phyloP scores from a whole-genome alignment of 1,140 invertebrate species.

The Drosophila pseudoobscura region DNA sequence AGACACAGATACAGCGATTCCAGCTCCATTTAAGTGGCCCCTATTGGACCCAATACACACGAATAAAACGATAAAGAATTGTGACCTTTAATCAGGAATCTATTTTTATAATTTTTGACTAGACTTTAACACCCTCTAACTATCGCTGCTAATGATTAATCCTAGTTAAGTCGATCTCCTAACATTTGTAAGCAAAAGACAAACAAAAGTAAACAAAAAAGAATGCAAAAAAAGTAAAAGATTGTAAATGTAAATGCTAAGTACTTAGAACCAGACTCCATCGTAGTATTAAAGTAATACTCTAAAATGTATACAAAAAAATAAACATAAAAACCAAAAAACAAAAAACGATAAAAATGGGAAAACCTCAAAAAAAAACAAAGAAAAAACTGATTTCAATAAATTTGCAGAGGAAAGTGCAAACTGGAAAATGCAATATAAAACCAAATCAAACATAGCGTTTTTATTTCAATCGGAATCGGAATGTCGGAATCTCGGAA shows the following conservation, averaged over 20 bases:
- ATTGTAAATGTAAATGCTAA: conserved; percentile 64
- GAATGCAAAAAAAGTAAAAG: conserved; percentile 10
- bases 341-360: conserved; percentile 7
- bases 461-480: conserved; percentile 69
- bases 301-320: conserved; percentile 57
- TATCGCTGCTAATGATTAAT: conserved; percentile 58
- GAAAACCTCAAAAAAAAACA: conserved; percentile 23
- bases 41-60: conserved; percentile 20
- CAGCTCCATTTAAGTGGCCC: too few relatives aligned
- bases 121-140: conserved; percentile 47
- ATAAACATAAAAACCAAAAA: conserved; percentile 15
- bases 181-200: conserved; percentile 70
- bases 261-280: conserved; percentile 48
- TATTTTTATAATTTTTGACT: conserved; percentile 54
- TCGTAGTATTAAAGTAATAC: conserved; percentile 46
- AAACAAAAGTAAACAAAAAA: conserved; percentile 33
- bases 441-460: conserved; percentile 72
- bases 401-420: conserved; percentile 67
- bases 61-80: conserved; percentile 14
- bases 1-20: too few relatives aligned
- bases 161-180: conserved; percentile 64
- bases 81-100: conserved; percentile 24
- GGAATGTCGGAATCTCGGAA: conserved; percentile 15
- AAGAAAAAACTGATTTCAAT: conserved; percentile 55
- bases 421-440: conserved; percentile 68